Evolutionary conservation across 2,888 invertebrate species (phyloP).

Genomic region (Euproctis similis): DNA sequence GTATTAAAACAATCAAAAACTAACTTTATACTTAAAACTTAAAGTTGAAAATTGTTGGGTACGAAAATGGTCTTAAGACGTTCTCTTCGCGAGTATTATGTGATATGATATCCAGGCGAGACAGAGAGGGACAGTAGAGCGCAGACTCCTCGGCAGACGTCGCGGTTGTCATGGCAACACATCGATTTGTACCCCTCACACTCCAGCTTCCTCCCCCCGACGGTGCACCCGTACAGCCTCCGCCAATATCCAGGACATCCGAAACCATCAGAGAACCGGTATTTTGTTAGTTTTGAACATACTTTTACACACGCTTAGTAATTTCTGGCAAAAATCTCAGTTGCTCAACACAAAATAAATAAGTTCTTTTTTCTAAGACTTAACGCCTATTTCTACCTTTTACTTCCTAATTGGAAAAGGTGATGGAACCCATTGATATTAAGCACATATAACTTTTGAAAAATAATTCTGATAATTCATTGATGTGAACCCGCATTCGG

Average conservation of each 20-base stretch:
- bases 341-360: too few relatives aligned
- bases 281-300: too few relatives aligned
- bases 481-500: too few relatives aligned
- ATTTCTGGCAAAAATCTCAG: too few relatives aligned
- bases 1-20: slow-evolving; percentile 10
- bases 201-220: slow-evolving; percentile 24
- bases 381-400: too few relatives aligned
- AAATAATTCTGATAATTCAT: too few relatives aligned
- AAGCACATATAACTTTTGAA: too few relatives aligned
- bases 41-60: slow-evolving; percentile 7
- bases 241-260: slow-evolving; percentile 68
- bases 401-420: too few relatives aligned
- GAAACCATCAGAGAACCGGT: slow-evolving; percentile 37
- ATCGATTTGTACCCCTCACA: slow-evolving; percentile 64
- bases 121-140: slow-evolving; percentile 74
- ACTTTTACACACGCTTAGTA: too few relatives aligned
- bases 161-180: slow-evolving; percentile 69
- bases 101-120: slow-evolving; percentile 75
- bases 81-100: slow-evolving; percentile 33
- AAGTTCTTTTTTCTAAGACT: too few relatives aligned
- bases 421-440: too few relatives aligned
- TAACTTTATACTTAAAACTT: not conserved
- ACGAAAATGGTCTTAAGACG: slow-evolving; percentile 13
- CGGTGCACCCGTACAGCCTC: slow-evolving; percentile 44
- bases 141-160: slow-evolving; percentile 75